A percentile compares a stretch with the other conserved stretches of the same genome.
Conservation (phyloP, 2,888 invertebrate species). For the Pristionchus fissidentatus region DNA sequence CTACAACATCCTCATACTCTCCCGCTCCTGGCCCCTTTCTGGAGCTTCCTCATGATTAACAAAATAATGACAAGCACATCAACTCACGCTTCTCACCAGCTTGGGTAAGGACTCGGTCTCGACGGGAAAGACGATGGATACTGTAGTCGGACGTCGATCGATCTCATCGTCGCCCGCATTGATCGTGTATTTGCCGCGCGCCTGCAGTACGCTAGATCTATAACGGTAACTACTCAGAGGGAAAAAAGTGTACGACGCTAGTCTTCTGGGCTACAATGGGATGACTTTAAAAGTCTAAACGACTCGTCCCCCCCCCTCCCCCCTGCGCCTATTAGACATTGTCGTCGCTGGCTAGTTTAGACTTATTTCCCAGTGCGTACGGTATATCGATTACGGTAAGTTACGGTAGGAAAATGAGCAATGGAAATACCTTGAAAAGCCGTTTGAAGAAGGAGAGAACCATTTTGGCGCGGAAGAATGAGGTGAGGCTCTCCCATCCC, state of each 20-base stretch:
- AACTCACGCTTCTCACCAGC: background rate
- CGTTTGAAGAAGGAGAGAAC: slow-evolving; percentile 2
- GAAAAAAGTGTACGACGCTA: too few relatives aligned
- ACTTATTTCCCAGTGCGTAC: background rate
- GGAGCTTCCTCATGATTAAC: background rate
- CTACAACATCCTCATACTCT: too few relatives aligned
- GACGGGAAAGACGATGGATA: background rate
- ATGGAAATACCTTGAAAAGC: slow-evolving; percentile 32
- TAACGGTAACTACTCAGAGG: too few relatives aligned
- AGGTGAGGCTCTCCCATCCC: background rate
- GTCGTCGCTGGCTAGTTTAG: background rate
- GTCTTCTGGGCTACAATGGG: too few relatives aligned
- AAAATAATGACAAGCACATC: background rate
- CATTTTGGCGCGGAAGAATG: background rate
- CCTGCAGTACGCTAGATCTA: background rate
- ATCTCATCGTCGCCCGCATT: background rate
- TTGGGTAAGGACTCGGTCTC: background rate
- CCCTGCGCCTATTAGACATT: too few relatives aligned
- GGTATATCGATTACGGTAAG: background rate
- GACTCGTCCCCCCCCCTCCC: too few relatives aligned
- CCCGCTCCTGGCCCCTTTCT: background rate
- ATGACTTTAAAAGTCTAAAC: too few relatives aligned
- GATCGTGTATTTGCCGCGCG: background rate
- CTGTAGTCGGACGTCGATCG: background rate
- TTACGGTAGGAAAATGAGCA: background rate